Evolutionary conservation across 2,113 vertebrate genomes (phyloP).

Genomic region (Thryonomys swinderianus): DNA sequence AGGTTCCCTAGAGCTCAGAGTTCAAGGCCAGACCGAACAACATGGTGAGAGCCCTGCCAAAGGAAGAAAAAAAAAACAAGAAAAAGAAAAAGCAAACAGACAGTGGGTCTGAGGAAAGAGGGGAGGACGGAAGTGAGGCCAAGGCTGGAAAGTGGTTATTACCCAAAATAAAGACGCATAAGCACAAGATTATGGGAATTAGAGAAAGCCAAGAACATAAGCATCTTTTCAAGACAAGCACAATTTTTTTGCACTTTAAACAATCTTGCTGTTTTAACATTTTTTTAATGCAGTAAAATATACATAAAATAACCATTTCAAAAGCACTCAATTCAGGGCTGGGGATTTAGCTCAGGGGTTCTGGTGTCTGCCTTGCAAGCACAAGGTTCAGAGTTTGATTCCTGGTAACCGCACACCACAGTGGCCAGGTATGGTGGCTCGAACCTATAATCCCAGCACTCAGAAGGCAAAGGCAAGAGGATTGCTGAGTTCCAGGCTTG

Average conservation of each 20-base stretch:
- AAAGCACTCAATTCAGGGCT: neutral
- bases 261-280: neutral
- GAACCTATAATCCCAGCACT: too few relatives aligned
- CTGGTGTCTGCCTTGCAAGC: too few relatives aligned
- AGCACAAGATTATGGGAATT: neutral
- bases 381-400: too few relatives aligned
- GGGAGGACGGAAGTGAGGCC: neutral
- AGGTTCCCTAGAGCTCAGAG: neutral
- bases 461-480: too few relatives aligned
- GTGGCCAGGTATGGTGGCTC: too few relatives aligned
- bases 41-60: neutral
- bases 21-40: neutral
- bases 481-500: too few relatives aligned
- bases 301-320: neutral
- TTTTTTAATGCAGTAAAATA: conserved; percentile 3
- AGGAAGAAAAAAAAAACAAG: neutral
- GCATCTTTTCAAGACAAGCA: neutral
- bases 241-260: neutral
- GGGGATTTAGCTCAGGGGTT: too few relatives aligned
- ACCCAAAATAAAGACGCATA: neutral
- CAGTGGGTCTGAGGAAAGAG: neutral
- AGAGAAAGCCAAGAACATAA: neutral
- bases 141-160: neutral
- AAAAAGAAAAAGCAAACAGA: neutral
- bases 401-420: too few relatives aligned